A percentile compares a stretch with the other conserved stretches of the same genome.
Evolutionary conservation across 2,113 vertebrate species (phyloP).

Genomic region (Oreochromis niloticus): DNA sequence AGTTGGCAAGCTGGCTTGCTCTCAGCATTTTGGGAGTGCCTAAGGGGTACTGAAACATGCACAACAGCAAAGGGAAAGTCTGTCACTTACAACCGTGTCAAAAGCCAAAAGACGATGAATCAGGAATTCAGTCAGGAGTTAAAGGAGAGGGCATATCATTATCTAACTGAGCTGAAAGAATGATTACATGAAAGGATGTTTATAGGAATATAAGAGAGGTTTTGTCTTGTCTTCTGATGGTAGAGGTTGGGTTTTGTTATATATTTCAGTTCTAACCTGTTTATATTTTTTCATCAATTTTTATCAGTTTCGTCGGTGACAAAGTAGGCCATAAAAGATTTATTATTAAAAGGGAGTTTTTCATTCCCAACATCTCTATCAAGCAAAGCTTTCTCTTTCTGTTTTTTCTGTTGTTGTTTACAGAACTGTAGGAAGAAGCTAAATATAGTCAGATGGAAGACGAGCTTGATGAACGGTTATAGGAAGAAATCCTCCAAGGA

Average conservation of each 20-base stretch:
- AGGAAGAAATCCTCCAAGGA: neutral
- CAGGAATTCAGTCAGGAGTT: neutral
- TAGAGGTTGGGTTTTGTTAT: neutral
- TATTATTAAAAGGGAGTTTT: neutral
- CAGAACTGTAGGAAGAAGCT: neutral
- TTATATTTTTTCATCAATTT: neutral
- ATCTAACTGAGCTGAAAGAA: slow-evolving; percentile 2
- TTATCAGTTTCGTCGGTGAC: neutral
- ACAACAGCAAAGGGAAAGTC: slow-evolving; percentile 16
- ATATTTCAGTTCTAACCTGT: neutral
- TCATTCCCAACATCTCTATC: neutral
- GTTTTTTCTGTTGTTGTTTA: neutral
- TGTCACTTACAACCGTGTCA: neutral
- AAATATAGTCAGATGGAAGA: neutral
- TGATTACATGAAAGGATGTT: neutral
- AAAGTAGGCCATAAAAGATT: neutral
- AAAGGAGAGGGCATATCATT: slow-evolving; percentile 5
- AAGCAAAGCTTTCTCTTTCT: neutral
- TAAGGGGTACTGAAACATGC: neutral
- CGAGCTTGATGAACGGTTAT: neutral
- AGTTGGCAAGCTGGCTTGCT: neutral
- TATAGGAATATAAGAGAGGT: neutral
- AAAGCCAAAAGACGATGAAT: neutral
- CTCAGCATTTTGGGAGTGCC: neutral
- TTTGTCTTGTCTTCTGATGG: neutral